These are phyloP conservation scores for Tamias sibiricus DNA, from an alignment of 2,113 vertebrate genomes.

Conservation along the genomic window DNA sequence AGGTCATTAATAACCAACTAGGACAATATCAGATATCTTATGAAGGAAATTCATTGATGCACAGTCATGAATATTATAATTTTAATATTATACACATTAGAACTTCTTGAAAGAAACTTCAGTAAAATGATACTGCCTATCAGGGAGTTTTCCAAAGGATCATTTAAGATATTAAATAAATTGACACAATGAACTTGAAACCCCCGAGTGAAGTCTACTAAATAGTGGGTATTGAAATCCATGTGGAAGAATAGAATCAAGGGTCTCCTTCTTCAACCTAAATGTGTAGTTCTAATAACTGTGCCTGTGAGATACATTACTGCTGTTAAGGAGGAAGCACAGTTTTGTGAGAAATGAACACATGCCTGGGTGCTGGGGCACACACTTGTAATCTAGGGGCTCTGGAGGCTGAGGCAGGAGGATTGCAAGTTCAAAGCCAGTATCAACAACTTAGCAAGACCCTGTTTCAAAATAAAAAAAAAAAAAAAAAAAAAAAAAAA, in stretches of 20 bases:
- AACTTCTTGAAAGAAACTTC: background rate
- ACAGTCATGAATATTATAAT: background rate
- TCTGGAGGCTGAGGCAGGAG: too few species aligned
- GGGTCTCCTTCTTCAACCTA: background rate
- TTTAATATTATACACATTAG: background rate
- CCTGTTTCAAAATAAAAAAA: too few species aligned
- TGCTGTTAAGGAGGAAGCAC: background rate
- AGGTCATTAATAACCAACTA: background rate
- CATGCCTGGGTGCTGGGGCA: too few species aligned
- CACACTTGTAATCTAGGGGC: too few species aligned
- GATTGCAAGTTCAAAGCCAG: too few species aligned
- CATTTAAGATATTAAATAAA: background rate
- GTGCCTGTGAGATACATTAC: background rate
- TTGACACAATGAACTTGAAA: background rate
- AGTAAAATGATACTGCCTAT: background rate
- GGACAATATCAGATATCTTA: background rate
- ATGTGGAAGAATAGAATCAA: background rate
- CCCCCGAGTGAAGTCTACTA: background rate
- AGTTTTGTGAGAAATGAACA: background rate
- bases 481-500: too few species aligned
- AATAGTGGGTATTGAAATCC: background rate
- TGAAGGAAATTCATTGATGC: background rate
- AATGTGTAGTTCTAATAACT: background rate
- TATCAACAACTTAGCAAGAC: too few species aligned
- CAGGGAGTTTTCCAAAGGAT: background rate